Evolutionary conservation across 1,140 invertebrate species (phyloP).

Genomic region (Aethina tumida): DNA sequence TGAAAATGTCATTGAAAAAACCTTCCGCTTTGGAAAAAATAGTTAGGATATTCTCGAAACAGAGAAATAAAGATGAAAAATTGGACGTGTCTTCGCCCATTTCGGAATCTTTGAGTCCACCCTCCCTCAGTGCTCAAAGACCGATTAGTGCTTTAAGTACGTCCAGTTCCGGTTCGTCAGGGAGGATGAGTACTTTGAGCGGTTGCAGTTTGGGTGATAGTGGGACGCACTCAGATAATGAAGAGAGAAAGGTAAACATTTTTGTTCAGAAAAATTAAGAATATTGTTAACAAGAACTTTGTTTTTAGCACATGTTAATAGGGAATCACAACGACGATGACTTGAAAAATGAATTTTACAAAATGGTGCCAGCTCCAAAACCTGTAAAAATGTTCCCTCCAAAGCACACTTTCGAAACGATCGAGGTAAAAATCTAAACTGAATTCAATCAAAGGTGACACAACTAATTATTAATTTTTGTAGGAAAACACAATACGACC

Average conservation of each 20-base stretch:
- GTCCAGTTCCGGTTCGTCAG: conserved; percentile 65
- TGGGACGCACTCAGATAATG: conserved; percentile 72
- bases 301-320: conserved; percentile 23
- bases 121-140: conserved; percentile 31
- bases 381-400: conserved; percentile 21
- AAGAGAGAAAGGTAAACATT: conserved; percentile 54
- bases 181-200: conserved; percentile 62
- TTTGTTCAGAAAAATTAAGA: not conserved
- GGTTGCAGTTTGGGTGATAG: conserved; percentile 70
- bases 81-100: conserved; percentile 14
- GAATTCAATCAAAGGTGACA: not conserved
- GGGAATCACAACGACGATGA: conserved; percentile 23
- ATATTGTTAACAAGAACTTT: conserved; percentile 5
- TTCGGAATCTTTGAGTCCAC: conserved; percentile 14
- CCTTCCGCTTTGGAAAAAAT: conserved; percentile 69
- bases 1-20: conserved; percentile 56
- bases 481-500: no score
- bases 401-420: conserved; percentile 21
- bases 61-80: conserved; percentile 12
- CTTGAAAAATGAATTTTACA: conserved; percentile 26
- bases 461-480: no score
- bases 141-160: conserved; percentile 65
- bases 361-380: conserved; percentile 28
- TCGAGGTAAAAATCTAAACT: conserved; percentile 17
- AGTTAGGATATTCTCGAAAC: conserved; percentile 58